A percentile compares a stretch with the other conserved stretches of the same genome.
Evolutionary conservation across 2,888 invertebrate genomes (phyloP).

Genomic region (Meta bourneti): DNA sequence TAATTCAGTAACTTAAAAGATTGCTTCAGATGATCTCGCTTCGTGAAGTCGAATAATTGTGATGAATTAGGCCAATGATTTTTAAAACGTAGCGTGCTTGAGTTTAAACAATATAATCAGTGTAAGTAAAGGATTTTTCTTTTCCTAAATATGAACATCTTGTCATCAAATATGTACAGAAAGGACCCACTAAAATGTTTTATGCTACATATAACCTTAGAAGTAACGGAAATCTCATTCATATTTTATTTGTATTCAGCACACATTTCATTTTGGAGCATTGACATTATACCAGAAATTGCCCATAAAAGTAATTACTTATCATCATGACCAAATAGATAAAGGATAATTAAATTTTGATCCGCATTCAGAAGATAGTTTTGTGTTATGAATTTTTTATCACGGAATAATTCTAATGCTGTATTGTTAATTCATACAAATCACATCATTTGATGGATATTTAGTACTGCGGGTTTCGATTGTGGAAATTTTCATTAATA

Average conservation of each 20-base stretch:
- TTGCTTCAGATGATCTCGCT: constrained; percentile 9
- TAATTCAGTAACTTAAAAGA: no score
- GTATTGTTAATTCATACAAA: not conserved
- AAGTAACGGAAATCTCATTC: not conserved
- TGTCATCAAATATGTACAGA: not conserved
- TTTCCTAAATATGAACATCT: not conserved
- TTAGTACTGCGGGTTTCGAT: not conserved
- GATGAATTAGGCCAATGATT: constrained; percentile 27
- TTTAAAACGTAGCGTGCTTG: constrained; percentile 7
- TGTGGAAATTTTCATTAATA: not conserved
- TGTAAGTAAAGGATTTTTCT: not conserved
- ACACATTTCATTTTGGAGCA: not conserved
- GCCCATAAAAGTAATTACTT: not conserved
- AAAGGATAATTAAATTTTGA: not conserved
- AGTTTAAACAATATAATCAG: not conserved
- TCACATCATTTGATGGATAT: not conserved
- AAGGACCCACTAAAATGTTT: not conserved
- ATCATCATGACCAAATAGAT: not conserved
- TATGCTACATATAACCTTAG: no score
- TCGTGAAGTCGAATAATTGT: constrained; percentile 20
- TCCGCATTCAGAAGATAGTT: not conserved
- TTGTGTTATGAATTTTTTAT: not conserved
- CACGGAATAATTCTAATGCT: not conserved
- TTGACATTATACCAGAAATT: not conserved
- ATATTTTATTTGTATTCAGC: not conserved